A percentile compares a stretch with the other conserved stretches of the same genome.
Evolutionary conservation across 2,888 invertebrate species (phyloP).

Genomic region (Gerris lacustris): DNA sequence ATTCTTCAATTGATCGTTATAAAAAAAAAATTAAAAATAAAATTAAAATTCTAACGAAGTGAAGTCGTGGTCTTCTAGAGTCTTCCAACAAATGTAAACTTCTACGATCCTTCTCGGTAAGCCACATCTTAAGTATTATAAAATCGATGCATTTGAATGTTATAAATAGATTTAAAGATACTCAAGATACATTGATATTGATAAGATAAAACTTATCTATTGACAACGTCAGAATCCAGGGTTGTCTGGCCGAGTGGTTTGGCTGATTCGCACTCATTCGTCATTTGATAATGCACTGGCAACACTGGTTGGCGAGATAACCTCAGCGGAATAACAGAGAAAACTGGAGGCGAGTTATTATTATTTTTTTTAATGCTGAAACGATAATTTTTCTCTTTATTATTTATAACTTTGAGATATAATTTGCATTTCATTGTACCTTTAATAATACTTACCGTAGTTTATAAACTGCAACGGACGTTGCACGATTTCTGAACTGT

Average conservation of each 20-base stretch:
- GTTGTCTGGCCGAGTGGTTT: neutral
- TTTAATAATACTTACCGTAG: too few relatives aligned
- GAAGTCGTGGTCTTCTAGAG: neutral
- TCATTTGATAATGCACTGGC: neutral
- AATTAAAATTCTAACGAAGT: neutral
- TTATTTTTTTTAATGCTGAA: neutral
- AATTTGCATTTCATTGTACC: too few relatives aligned
- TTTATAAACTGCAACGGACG: too few relatives aligned
- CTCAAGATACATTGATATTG: neutral
- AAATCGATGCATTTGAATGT: neutral
- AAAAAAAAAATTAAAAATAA: neutral
- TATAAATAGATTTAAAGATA: constrained; percentile 1
- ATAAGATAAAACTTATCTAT: neutral
- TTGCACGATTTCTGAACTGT: too few relatives aligned
- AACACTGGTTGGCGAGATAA: constrained; percentile 1
- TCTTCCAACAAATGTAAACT: neutral
- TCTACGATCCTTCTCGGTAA: neutral
- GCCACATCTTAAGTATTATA: neutral
- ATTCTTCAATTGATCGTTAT: neutral
- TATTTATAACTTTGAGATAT: neutral
- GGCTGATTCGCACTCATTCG: neutral
- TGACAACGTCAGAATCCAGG: neutral
- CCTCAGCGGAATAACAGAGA: neutral
- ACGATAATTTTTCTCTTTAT: neutral
- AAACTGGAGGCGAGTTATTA: neutral